Percentiles rank a stretch among this genome's conserved stretches.
Evolutionary conservation across 1,140 invertebrate genomes (phyloP).

Genomic region (Brachionus angularis): DNA sequence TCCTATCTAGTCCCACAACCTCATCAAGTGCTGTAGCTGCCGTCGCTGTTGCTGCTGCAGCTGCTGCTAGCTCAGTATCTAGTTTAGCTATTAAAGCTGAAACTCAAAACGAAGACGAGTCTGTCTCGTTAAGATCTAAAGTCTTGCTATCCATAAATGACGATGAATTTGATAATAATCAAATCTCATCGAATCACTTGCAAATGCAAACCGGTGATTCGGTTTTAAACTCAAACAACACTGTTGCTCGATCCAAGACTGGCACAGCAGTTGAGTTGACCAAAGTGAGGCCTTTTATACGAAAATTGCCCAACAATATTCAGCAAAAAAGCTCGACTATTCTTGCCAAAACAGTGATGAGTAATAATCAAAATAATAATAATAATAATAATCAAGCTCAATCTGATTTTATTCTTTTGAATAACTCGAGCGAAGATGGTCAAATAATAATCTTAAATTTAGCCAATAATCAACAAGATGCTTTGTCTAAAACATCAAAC

Average conservation of each 20-base stretch:
- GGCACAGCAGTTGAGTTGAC: slow-evolving; percentile 33
- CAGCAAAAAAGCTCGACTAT: too few species aligned
- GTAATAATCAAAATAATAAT: too few species aligned
- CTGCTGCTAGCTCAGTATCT: not conserved
- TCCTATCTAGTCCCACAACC: not conserved
- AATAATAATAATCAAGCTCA: too few species aligned
- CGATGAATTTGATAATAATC: not conserved
- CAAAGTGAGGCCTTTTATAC: slow-evolving; percentile 32
- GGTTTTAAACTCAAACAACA: not conserved
- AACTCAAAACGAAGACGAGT: slow-evolving; percentile 13
- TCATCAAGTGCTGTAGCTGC: slow-evolving; percentile 3
- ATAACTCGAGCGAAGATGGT: slow-evolving; percentile 1
- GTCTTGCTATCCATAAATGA: too few species aligned
- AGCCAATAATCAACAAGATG: not conserved
- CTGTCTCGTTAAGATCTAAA: too few species aligned
- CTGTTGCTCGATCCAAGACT: slow-evolving; percentile 29
- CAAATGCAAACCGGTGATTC: too few species aligned
- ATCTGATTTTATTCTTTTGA: not conserved
- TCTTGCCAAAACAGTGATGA: too few species aligned
- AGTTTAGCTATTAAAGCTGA: not conserved
- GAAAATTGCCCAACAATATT: not conserved
- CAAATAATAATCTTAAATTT: slow-evolving; percentile 29
- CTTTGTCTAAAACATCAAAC: not conserved
- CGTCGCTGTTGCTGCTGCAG: slow-evolving; percentile 19
- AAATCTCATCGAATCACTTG: not conserved